A percentile compares a stretch with the other conserved stretches of the same genome.
Evolutionary conservation across 1,140 invertebrate genomes (phyloP).

Genomic region (Trachymyrmex cornetzi): DNA sequence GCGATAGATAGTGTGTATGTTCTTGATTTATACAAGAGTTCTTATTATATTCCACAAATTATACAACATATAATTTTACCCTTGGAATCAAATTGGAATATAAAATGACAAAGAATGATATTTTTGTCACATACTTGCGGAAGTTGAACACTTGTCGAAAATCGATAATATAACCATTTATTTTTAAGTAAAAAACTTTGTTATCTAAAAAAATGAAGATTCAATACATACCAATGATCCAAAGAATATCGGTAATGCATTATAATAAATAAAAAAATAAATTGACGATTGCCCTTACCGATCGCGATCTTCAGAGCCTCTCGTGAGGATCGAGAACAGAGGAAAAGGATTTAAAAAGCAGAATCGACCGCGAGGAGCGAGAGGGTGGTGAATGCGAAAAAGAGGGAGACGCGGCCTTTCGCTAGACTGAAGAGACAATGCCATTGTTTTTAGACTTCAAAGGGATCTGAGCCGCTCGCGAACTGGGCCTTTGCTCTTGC

Average conservation of each 20-base stretch:
- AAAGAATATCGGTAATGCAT: slow-evolving; percentile 63
- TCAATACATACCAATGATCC: neutral
- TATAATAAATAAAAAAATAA: slow-evolving; percentile 79
- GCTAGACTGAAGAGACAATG: slow-evolving; percentile 87
- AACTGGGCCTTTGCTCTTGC: slow-evolving; percentile 85
- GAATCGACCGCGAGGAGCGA: slow-evolving; percentile 51
- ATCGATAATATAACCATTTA: neutral
- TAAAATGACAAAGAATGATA: neutral
- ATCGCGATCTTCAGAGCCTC: slow-evolving; percentile 66
- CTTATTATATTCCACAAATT: neutral
- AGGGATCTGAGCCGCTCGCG: slow-evolving; percentile 84
- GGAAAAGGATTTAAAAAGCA: slow-evolving; percentile 75
- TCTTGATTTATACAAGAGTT: neutral
- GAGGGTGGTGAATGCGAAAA: slow-evolving; percentile 65
- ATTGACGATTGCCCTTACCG: slow-evolving; percentile 77
- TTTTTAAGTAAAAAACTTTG: neutral
- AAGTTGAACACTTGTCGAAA: neutral
- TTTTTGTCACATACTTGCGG: neutral
- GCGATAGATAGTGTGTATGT: neutral
- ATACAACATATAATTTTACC: neutral
- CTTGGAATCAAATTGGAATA: neutral
- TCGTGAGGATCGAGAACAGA: slow-evolving; percentile 56
- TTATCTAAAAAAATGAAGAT: neutral
- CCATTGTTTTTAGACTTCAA: slow-evolving; percentile 87
- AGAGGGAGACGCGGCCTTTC: slow-evolving; percentile 78